Evolutionary conservation across 2,888 invertebrate species (phyloP).

Genomic region (Synanthedon tipuliformis): DNA sequence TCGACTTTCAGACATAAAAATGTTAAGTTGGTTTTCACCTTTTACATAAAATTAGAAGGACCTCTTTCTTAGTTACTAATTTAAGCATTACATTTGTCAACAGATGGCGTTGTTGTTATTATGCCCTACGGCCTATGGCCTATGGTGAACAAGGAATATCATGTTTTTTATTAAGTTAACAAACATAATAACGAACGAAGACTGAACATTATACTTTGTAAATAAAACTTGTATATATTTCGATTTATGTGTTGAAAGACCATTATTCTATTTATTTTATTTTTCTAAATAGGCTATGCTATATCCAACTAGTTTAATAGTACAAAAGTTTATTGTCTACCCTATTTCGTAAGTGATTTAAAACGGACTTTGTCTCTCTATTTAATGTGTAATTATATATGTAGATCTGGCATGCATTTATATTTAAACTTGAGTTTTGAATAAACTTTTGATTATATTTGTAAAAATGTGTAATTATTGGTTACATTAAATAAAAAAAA

Average conservation of each 20-base stretch:
- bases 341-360: background rate
- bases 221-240: slow-evolving; percentile 15
- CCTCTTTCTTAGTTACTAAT: too few relatives aligned
- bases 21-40: too few relatives aligned
- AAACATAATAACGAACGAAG: slow-evolving; percentile 12
- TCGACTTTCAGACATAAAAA: too few relatives aligned
- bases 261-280: slow-evolving; percentile 5
- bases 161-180: too few relatives aligned
- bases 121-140: too few relatives aligned
- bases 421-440: background rate
- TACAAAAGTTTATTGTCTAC: slow-evolving; percentile 23
- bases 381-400: background rate
- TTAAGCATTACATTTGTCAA: too few relatives aligned
- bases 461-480: background rate
- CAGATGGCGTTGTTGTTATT: too few relatives aligned
- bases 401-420: slow-evolving; percentile 1
- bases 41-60: too few relatives aligned
- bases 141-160: too few relatives aligned
- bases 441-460: background rate
- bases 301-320: slow-evolving; percentile 22
- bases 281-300: background rate
- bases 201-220: slow-evolving; percentile 27
- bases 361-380: background rate
- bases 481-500: background rate
- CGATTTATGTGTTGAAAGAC: background rate